Percentiles rank a stretch among this genome's conserved stretches.
phyloP scores from a whole-genome alignment of 2,113 vertebrate genomes.

The human (Homo sapiens) region GRCh38 chr15:93597501-93598000 shows the following conservation, averaged over 20 bases:
- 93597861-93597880: not conserved
- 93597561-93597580: not conserved
- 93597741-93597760: not conserved
- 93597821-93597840: not conserved
- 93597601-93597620: not conserved
- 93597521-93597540: not conserved
- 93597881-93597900: no score
- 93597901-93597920: not conserved
- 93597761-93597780: not conserved
- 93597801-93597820: not conserved
- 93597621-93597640: not conserved
- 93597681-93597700: not conserved
- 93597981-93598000: not conserved
- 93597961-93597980: not conserved
- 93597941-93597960: not conserved
- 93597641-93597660: not conserved
- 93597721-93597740: no score
- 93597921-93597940: not conserved
- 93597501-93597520: not conserved
- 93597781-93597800: not conserved
- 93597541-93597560: not conserved
- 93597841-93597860: not conserved
- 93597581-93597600: not conserved
- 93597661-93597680: not conserved
- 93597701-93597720: not conserved